phyloP scores from a whole-genome alignment of 2,888 invertebrate species.

The Siphonodentalium dalli region DNA sequence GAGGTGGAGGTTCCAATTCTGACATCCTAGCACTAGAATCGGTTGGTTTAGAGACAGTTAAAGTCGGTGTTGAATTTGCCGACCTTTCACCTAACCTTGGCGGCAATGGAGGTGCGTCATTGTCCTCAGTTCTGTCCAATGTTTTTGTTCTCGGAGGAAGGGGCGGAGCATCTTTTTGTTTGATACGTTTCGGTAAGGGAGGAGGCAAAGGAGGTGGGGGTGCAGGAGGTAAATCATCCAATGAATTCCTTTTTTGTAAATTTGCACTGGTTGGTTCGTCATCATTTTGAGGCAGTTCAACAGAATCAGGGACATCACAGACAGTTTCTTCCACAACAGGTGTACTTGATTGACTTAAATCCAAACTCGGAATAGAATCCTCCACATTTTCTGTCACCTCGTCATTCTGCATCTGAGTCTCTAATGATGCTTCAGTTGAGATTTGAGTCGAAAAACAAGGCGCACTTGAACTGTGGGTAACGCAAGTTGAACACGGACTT shows the following conservation, averaged over 20 bases:
- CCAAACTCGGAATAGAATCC: too few relatives aligned
- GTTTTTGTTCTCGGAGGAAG: conserved; percentile 47
- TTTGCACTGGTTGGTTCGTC: background rate
- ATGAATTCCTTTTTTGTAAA: too few relatives aligned
- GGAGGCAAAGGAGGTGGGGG: conserved; percentile 52
- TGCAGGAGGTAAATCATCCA: conserved; percentile 1
- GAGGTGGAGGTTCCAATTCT: conserved; percentile 44
- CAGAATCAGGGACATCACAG: conserved; percentile 1
- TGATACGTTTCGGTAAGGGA: conserved; percentile 47
- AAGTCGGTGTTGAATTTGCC: conserved; percentile 25
- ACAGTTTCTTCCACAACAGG: conserved; percentile 7
- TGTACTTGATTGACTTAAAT: too few relatives aligned
- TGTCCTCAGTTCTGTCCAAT: conserved; percentile 32
- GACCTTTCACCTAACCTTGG: conserved; percentile 14
- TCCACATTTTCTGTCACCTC: too few relatives aligned
- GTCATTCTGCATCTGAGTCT: too few relatives aligned
- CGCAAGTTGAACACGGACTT: too few relatives aligned
- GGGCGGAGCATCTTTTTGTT: conserved; percentile 43
- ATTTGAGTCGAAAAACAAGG: too few relatives aligned
- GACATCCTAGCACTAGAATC: conserved; percentile 19
- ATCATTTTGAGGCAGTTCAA: background rate
- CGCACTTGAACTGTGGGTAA: too few relatives aligned
- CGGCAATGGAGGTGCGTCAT: conserved; percentile 22
- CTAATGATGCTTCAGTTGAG: too few relatives aligned
- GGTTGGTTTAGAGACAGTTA: conserved; percentile 26